Conservation (phyloP, 2,888 invertebrate species). For the Melanargia galathea region DNA sequence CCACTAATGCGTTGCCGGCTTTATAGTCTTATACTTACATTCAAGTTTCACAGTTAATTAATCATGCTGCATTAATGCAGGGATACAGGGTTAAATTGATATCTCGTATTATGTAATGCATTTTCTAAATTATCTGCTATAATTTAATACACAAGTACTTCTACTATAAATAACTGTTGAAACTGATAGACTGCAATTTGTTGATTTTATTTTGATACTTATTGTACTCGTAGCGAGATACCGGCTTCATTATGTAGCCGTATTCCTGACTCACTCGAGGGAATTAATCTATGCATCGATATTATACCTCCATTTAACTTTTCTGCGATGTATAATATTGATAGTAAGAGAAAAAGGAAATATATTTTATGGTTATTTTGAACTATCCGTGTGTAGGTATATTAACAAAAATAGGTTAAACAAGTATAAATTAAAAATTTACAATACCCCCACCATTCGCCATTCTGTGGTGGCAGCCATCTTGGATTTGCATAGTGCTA, state of each 20-base stretch:
- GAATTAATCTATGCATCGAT: not conserved
- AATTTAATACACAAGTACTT: not conserved
- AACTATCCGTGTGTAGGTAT: too few relatives aligned
- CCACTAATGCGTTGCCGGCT: too few relatives aligned
- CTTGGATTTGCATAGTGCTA: too few relatives aligned
- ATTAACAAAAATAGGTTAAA: too few relatives aligned
- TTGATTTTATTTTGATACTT: constrained; percentile 11
- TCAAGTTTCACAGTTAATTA: constrained; percentile 38
- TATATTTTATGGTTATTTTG: too few relatives aligned
- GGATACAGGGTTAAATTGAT: constrained; percentile 9
- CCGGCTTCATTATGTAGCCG: constrained; percentile 8
- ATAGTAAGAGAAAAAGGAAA: too few relatives aligned
- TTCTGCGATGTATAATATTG: not conserved
- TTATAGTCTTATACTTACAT: constrained; percentile 47
- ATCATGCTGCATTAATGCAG: constrained; percentile 55
- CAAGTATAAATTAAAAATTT: too few relatives aligned
- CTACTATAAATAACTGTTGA: not conserved
- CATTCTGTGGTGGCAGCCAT: too few relatives aligned
- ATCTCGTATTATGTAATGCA: not conserved
- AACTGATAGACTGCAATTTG: not conserved
- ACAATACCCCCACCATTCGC: too few relatives aligned
- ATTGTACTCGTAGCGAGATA: constrained; percentile 2
- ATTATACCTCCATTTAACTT: constrained; percentile 4
- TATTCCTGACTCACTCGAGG: constrained; percentile 6
- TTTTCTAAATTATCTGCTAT: not conserved